Evolutionary conservation across 1,140 invertebrate genomes (phyloP), one percentile per base, ranked within the genome.

Genomic region (Tribolium madens): DNA sequence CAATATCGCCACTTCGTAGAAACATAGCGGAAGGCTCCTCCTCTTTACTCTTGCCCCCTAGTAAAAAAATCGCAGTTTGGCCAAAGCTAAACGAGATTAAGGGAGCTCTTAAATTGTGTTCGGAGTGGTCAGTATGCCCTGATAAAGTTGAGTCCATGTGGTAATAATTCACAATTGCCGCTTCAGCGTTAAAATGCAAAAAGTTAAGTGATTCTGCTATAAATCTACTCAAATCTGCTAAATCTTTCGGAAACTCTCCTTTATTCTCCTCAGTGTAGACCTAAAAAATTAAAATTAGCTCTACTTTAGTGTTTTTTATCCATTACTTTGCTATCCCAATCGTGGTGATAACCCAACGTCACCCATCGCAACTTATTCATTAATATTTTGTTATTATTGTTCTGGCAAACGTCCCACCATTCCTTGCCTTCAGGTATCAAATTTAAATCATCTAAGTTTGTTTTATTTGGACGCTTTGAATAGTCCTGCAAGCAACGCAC

Each of bases 151-250:
- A 97, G 82, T 96, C 93, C 87, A 96, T 90, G 78, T 96, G 93
- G 84, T 99, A 99, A 85, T 94, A 98, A 87, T 99, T 98, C 0
- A 98, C 89, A 81, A 99, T 98, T 0, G 94, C 96, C 53, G 97
- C 96, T 87, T 99, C 92, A 0, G 96, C 91, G 64, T 85, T 88
- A 83, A 94, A 97, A 48, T 90, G 81, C 0, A 78, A 17, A 82
- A 91, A 95, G 1, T 91, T 91, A 52, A 95, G 83, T 17, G 84
- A 83, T 48, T 85, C 75, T 0, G 93, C 90, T 50, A 97, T 86
- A 78, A 88, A 88, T 82, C 87, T 84, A 53, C 91, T 91, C 50
- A 97, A 80, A 6, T 87, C 82, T 26, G 83, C 84, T 10, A 97
- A 86, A 82, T 97, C 95, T 46, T 80, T 15, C 1, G 96, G 96